Base-by-base conservation (phyloP, 2,113 vertebrate genomes). In the Empidonax traillii region DNA sequence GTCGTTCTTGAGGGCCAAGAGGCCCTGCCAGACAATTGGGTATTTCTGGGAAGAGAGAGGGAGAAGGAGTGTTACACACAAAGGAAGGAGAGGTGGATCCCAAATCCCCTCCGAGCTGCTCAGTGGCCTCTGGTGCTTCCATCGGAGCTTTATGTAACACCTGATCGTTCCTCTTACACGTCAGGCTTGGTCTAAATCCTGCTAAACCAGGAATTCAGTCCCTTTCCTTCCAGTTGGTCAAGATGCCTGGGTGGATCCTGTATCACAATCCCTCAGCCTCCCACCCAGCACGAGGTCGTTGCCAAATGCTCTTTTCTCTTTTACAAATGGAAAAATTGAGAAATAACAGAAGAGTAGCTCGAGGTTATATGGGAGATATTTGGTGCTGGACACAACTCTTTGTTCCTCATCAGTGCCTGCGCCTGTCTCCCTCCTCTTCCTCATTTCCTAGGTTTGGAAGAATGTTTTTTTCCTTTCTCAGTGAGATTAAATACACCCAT, bases 21-120 rank as follows among this genome's bases (percentile, higher is more conserved):
- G 98, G 69, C 99, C 99, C 98, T 99, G 99, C 99, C 99, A 99
- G 71, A 99, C 99, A 23, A 99, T 99, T 5, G 99, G 99, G 95
- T 99, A 99, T 96, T 99, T 99, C 99, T 99, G 97, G 75, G 75
- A 28, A 85, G 28, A 77, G 28, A 77, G 58, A 88, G 18, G 76
- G n/a, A 75, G 67, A 49, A 61, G 53, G 20, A 16, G 5, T 6
- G 12, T 63, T 59, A 31, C 65, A 28, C 0, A 0, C 23, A 13
- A 18, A 41, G 2, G 13, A 53, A 85, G 44, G 35, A 19, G 43
- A 56, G 18, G 0, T n/a, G 51, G 55, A 66, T 39, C 51, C 20
- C 12, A 46, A 56, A 80, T 7, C 51, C 25, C 0, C 0, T 4
- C 53, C 1, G 58, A 85, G 75, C 49, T 4, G 43, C 37, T 66